Evolutionary conservation across 2,797 vertebrate species (phyloP).

Genomic region (Sparus aurata): DNA sequence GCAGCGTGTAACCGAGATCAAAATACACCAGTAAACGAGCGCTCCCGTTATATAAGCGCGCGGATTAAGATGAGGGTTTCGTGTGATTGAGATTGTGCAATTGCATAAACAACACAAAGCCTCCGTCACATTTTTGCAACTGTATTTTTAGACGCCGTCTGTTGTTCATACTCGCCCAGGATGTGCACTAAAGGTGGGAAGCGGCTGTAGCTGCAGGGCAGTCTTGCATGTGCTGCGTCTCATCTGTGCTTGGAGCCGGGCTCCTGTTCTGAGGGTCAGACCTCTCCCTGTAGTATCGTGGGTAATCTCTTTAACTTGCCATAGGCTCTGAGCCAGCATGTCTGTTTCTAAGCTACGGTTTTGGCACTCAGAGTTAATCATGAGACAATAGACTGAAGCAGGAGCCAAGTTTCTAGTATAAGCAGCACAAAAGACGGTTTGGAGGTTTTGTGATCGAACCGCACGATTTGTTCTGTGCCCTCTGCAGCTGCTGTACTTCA

Average conservation of each 20-base stretch:
- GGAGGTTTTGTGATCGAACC: no score
- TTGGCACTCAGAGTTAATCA: slow-evolving; percentile 56
- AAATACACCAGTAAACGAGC: slow-evolving; percentile 59
- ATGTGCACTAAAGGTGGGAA: slow-evolving; percentile 49
- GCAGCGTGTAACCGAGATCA: slow-evolving; percentile 55
- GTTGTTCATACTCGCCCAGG: slow-evolving; percentile 40
- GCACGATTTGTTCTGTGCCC: slow-evolving; percentile 4
- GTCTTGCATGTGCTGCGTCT: slow-evolving; percentile 37
- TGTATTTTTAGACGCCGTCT: slow-evolving; percentile 70
- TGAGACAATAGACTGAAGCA: slow-evolving; percentile 52
- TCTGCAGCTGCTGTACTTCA: slow-evolving; percentile 92
- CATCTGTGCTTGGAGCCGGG: slow-evolving; percentile 40
- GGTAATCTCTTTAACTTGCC: slow-evolving; percentile 72
- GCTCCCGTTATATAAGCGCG: slow-evolving; percentile 71
- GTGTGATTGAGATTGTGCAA: slow-evolving; percentile 70
- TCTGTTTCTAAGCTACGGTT: slow-evolving; percentile 55
- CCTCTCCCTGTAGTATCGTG: slow-evolving; percentile 54
- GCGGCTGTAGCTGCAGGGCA: slow-evolving; percentile 47
- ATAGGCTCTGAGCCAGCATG: slow-evolving; percentile 58
- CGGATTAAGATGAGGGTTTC: slow-evolving; percentile 75
- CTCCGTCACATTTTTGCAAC: slow-evolving; percentile 63
- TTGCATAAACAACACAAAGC: slow-evolving; percentile 74
- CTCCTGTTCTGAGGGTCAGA: slow-evolving; percentile 57
- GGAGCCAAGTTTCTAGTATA: slow-evolving; percentile 29
- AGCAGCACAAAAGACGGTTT: not conserved